Evolutionary conservation across 2,888 invertebrate species (phyloP).

Genomic region (Euproctis similis): DNA sequence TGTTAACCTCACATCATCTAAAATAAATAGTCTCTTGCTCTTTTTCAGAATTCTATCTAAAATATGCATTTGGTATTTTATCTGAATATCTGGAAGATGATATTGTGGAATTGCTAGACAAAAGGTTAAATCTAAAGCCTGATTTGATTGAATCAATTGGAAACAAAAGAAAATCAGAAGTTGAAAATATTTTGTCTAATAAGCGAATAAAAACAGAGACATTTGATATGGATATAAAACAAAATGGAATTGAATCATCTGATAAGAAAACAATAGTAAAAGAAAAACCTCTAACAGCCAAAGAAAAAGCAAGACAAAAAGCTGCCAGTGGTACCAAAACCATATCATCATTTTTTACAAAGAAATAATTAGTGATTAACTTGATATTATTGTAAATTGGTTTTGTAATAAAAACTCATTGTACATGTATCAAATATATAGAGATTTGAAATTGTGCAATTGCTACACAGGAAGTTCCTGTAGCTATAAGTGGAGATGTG

Average conservation of each 20-base stretch:
- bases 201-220: slow-evolving; percentile 56
- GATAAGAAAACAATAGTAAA: slow-evolving; percentile 59
- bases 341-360: slow-evolving; percentile 87
- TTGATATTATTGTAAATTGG: too few relatives aligned
- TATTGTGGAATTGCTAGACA: slow-evolving; percentile 78
- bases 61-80: slow-evolving; percentile 86
- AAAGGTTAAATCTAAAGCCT: slow-evolving; percentile 79
- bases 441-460: too few relatives aligned
- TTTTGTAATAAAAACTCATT: too few relatives aligned
- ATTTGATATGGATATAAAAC: slow-evolving; percentile 37
- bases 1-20: too few relatives aligned
- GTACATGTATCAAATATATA: too few relatives aligned
- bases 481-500: too few relatives aligned
- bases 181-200: slow-evolving; percentile 45
- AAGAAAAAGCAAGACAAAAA: slow-evolving; percentile 84
- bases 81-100: slow-evolving; percentile 86
- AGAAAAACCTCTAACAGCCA: slow-evolving; percentile 76
- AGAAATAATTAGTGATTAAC: too few relatives aligned
- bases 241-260: slow-evolving; percentile 45
- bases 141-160: slow-evolving; percentile 68
- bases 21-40: background rate
- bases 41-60: slow-evolving; percentile 77
- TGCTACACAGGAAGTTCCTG: too few relatives aligned
- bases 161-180: slow-evolving; percentile 73
- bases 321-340: slow-evolving; percentile 87